Evolutionary conservation across 1,140 invertebrate genomes (phyloP).

Genomic region (Bombyx mandarina): DNA sequence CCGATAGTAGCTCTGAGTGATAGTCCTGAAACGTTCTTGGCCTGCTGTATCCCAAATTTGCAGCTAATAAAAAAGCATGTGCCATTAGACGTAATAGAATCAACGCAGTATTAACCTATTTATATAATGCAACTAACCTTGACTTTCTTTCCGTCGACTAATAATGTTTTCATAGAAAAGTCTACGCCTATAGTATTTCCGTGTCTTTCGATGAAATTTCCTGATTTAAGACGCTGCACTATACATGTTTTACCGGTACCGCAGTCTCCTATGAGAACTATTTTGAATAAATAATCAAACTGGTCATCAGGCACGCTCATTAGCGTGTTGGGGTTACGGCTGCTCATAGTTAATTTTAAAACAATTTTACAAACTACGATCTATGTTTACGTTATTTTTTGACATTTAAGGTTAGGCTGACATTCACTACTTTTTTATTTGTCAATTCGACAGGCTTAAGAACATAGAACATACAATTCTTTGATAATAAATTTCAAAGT

Average conservation of each 20-base stretch:
- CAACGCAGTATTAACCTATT: conserved; percentile 1
- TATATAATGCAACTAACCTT: conserved; percentile 77
- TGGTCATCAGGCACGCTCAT: conserved; percentile 77
- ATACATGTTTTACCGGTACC: conserved; percentile 89
- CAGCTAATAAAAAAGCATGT: conserved; percentile 72
- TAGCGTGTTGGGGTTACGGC: conserved; percentile 71
- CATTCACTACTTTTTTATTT: background rate
- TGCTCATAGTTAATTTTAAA: conserved; percentile 43
- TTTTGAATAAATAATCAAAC: conserved; percentile 88
- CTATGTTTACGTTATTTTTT: conserved; percentile 50
- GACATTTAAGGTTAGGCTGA: conserved; percentile 19
- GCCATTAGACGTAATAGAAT: background rate
- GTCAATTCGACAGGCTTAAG: too few species aligned
- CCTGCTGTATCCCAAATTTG: conserved; percentile 97
- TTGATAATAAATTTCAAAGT: too few species aligned
- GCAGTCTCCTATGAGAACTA: conserved; percentile 87
- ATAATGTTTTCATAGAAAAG: conserved; percentile 96
- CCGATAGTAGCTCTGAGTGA: conserved; percentile 95
- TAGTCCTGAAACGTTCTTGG: conserved; percentile 92
- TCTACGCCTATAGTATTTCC: conserved; percentile 96
- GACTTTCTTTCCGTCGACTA: conserved; percentile 92
- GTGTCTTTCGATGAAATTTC: conserved; percentile 93
- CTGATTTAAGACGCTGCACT: conserved; percentile 93
- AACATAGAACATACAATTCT: too few species aligned
- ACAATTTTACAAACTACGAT: conserved; percentile 16